Evolutionary conservation across 2,888 invertebrate species (phyloP), one percentile per base, ranked within the genome.

Genomic region (Sceliomorpha sp.): DNA sequence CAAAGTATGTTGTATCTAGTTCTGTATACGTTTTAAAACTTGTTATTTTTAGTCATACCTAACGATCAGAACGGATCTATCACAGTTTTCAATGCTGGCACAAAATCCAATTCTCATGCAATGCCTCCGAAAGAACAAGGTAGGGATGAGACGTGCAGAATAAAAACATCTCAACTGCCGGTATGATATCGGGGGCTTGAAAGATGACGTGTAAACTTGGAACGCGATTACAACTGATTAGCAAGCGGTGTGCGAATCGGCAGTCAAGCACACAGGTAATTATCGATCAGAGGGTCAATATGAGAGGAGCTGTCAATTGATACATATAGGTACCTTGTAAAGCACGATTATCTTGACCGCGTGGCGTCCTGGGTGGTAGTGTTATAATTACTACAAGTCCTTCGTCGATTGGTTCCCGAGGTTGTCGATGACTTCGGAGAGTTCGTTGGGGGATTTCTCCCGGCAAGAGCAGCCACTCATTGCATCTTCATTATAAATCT

Each of bases 401-500:
- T 39, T 55, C 60, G 66, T 67, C 73, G 74, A 80, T 79, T 76
- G 74, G 78, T 69, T 63, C 50, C 20, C 40, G 58, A 50, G 17
- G 50, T 50, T 34, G 51, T 40, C 26, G 53, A 53, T 44, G 51
- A 40, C 39, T 50, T 59, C n/a, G 47, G 47, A 9, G 9, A 26
- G 39, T 36, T 12, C 17, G 39, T 32, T 15, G 31, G 37, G 47
- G 13, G 39, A 26, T 48, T 42, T 29, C 8, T 24, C 32, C 9
- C 29, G 24, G 26, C 27, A 42, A 17, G 31, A 44, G 32, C 40
- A 10, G 70, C 76, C 75, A 77, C 75, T 81, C 79, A 83, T 84
- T 81, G 86, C 82, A 71, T 86, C 85, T 86, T 86, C 82, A 84
- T 85, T 83, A 81, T 78, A 79, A 84, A 84, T 80, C 78, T 77